Evolutionary conservation across 2,113 vertebrate genomes (phyloP).

Genomic region (Cottus gobio): DNA sequence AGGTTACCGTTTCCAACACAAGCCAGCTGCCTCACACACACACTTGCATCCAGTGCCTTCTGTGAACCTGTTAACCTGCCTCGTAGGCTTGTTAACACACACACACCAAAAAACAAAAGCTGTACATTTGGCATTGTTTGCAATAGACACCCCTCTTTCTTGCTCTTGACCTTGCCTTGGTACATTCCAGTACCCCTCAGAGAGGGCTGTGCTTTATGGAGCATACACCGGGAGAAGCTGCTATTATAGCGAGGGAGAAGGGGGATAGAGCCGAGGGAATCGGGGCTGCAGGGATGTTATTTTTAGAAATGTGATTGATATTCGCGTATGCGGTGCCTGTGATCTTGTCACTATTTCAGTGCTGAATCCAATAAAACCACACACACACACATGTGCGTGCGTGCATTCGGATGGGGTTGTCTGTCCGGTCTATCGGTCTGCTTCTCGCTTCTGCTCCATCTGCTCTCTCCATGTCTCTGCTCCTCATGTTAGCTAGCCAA

Average conservation of each 20-base stretch:
- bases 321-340: conserved; percentile 56
- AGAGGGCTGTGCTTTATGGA: conserved; percentile 76
- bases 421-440: conserved; percentile 35
- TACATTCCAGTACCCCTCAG: conserved; percentile 78
- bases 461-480: conserved; percentile 49
- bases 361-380: conserved; percentile 37
- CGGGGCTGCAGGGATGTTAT: conserved; percentile 71
- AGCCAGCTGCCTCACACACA: conserved; percentile 37
- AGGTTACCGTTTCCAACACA: conserved; percentile 47
- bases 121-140: conserved; percentile 57
- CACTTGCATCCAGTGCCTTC: conserved; percentile 12
- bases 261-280: conserved; percentile 57
- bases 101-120: neutral
- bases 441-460: conserved; percentile 48
- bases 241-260: conserved; percentile 67
- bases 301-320: conserved; percentile 81
- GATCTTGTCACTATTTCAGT: conserved; percentile 46
- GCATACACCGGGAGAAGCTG: conserved; percentile 74
- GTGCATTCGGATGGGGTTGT: conserved; percentile 18
- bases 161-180: conserved; percentile 80
- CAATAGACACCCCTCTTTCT: conserved; percentile 64
- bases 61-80: conserved; percentile 47
- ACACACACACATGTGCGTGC: conserved; percentile 19
- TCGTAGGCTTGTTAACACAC: conserved; percentile 55
- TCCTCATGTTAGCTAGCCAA: conserved; percentile 56